These are phyloP conservation scores for Porites australiensis DNA, from an alignment of 64 coral and sea anemone genomes.

Conservation along the genomic window DNA sequence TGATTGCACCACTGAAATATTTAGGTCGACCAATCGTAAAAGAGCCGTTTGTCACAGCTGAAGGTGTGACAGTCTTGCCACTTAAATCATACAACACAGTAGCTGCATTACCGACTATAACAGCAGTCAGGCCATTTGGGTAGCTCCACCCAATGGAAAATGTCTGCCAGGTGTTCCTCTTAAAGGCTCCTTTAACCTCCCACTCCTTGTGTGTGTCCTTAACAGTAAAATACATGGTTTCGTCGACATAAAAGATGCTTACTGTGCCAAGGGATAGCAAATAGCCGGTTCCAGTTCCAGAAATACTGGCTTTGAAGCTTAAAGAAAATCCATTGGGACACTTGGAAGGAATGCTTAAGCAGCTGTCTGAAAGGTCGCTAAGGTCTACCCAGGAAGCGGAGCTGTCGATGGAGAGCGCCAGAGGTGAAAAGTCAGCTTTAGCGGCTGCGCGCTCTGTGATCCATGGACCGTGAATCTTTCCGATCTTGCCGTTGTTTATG, in stretches of 20 bases:
- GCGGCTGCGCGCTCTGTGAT: background rate
- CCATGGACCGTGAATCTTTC: constrained; percentile 16
- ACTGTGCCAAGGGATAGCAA: background rate
- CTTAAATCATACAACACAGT: background rate
- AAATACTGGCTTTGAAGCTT: constrained; percentile 28
- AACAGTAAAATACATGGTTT: constrained; percentile 1
- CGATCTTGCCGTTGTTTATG: background rate
- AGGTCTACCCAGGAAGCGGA: constrained; percentile 43
- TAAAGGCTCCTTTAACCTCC: background rate
- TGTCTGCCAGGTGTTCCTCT: constrained; percentile 12
- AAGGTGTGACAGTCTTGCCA: background rate
- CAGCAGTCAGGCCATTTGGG: constrained; percentile 27
- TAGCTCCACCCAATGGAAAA: constrained; percentile 49
- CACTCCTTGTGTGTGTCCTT: background rate
- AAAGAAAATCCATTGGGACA: constrained; percentile 48
- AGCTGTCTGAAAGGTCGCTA: constrained; percentile 28
- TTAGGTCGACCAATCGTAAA: constrained; percentile 28
- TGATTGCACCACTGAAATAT: constrained; percentile 17
- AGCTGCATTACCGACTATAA: background rate
- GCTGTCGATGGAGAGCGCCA: background rate
- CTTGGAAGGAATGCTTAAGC: constrained; percentile 12
- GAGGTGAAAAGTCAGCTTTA: background rate
- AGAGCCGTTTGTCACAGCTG: background rate
- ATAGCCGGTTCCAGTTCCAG: background rate
- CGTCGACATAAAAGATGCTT: background rate